Base-by-base conservation (phyloP, 92 coral and sea anemone genomes). In the Desmophyllum pertusum region DNA sequence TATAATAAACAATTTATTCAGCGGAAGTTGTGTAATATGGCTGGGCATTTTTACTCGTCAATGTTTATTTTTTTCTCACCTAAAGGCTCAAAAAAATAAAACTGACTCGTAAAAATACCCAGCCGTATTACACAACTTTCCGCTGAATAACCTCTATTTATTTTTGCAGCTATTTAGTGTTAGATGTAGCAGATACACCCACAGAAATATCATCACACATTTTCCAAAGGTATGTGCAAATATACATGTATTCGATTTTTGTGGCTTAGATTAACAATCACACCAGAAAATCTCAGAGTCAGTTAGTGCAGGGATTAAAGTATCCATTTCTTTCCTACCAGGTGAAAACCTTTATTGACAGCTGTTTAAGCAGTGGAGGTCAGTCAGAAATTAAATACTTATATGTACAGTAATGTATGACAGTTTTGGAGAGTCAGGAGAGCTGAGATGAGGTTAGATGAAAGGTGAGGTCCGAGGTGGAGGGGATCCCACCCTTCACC, bases 141-240 rank as follows among this genome's bases (percentile, higher is more conserved):
- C 5, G 9, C 23, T 55, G 63, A 11, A 21, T 15, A 37, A 38
- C 6, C 25, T 67, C 45, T 11, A 5, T 48, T 4, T 25, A 67
- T 23, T 63, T 57, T 76, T 37, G 33, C 81, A 96, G 99, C 76
- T 96, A 96, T 84, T 93, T 96, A 77, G 93, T 94, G 27, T 76
- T 97, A 42, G 95, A 94, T 86, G 98, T 97, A 77, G 99, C 98
- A 23, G 99, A 97, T 79, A 75, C 93, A 55, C 92, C 94, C 11
- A 97, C 99, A 66, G 99, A 97, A 97, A 97, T 53, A 97, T 97
- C 30, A 97, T 97, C 72, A 91, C 64, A 67, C 98, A 97, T 86
- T 97, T 97, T 76, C 96, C 99, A 52, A 85, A 90, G 95, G 99
- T 97, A 81, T 72, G 71, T 35, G 45, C 37, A 68, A 76, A 57